Percentiles rank a stretch among this genome's conserved stretches.
phyloP scores from a whole-genome alignment of 2,888 invertebrate species.

The Dryocosmus kuriphilus region DNA sequence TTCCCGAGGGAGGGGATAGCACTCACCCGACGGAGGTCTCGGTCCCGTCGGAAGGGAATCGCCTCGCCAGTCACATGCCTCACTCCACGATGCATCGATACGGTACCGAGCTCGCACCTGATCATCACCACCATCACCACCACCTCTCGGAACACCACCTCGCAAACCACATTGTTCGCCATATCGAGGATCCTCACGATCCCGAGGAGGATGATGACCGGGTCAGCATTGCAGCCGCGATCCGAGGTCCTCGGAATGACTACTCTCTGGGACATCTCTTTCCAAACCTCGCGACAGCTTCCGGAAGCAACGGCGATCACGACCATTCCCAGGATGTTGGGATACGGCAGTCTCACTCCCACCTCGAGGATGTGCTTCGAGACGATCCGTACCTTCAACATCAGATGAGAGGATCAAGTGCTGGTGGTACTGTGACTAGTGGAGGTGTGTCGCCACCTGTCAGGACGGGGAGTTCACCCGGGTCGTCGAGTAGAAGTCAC shows the following conservation, averaged over 20 bases:
- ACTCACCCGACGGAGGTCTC: constrained; percentile 66
- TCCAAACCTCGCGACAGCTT: constrained; percentile 53
- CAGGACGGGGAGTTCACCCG: constrained; percentile 70
- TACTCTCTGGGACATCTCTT: constrained; percentile 66
- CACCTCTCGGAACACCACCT: constrained; percentile 53
- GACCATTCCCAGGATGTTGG: constrained; percentile 62
- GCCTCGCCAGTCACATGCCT: constrained; percentile 73
- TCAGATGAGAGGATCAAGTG: constrained; percentile 59
- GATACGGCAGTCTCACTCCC: too few relatives aligned
- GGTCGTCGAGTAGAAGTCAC: constrained; percentile 72
- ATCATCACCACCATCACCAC: constrained; percentile 58
- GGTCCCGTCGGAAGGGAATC: constrained; percentile 70
- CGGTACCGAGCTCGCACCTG: constrained; percentile 71
- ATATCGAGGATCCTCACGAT: constrained; percentile 49
- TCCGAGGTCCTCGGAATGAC: constrained; percentile 66
- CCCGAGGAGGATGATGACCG: constrained; percentile 62
- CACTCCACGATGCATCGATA: constrained; percentile 75
- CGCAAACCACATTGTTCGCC: constrained; percentile 45
- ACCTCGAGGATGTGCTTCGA: constrained; percentile 67
- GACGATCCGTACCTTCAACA: constrained; percentile 71
- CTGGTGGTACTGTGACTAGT: constrained; percentile 8
- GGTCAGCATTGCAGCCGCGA: constrained; percentile 65
- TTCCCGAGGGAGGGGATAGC: constrained; percentile 74
- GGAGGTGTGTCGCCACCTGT: constrained; percentile 66
- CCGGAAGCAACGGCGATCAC: constrained; percentile 55